A percentile compares a stretch with the other conserved stretches of the same genome.
These are phyloP conservation scores for Tenthredo scrophulariae DNA, from an alignment of 2,888 invertebrate species.

Conservation along the genomic window DNA sequence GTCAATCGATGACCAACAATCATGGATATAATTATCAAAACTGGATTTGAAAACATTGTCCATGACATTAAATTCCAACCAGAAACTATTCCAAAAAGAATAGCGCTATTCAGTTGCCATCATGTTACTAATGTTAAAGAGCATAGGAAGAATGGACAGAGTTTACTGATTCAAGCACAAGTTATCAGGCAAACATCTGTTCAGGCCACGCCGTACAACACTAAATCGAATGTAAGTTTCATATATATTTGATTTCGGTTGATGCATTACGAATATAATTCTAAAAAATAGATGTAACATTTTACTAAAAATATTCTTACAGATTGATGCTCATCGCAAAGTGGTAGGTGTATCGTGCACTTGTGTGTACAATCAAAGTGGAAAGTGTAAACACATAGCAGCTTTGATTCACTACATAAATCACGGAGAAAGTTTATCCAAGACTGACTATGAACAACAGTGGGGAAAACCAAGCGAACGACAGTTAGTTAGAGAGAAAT, in stretches of 20 bases:
- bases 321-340: constrained; percentile 2
- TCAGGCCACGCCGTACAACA: background rate
- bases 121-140: background rate
- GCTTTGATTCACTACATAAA: constrained; percentile 27
- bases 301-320: background rate
- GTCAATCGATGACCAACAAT: no score
- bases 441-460: background rate
- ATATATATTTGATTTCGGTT: background rate
- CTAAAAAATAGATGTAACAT: background rate
- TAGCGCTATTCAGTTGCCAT: background rate
- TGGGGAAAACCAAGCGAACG: constrained; percentile 15
- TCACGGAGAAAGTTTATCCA: background rate
- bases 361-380: background rate
- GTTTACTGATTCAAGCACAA: background rate
- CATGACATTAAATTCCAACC: constrained; percentile 27
- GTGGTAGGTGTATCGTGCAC: background rate
- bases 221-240: constrained; percentile 2
- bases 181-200: no score
- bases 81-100: constrained; percentile 29
- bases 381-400: constrained; percentile 15
- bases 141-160: background rate
- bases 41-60: constrained; percentile 23
- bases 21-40: constrained; percentile 25
- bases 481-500: background rate
- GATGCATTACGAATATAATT: background rate